Evolutionary conservation across 92 coral and sea anemone species (phyloP), one percentile per base, ranked within the genome.

Genomic region (Porites evermanni): DNA sequence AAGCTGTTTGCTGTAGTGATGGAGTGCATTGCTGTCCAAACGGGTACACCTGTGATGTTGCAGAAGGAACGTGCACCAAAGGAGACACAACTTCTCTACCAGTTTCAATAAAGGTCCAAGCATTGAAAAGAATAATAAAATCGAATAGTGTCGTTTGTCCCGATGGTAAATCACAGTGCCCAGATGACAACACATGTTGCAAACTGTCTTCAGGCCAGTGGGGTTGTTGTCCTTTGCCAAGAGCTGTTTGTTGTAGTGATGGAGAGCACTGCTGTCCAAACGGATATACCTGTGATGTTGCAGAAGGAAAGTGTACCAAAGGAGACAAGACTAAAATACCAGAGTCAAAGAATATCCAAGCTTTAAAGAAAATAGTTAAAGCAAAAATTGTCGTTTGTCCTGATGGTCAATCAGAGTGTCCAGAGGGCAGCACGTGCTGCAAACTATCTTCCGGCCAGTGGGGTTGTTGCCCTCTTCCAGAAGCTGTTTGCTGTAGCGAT

Each of bases 201-300:
- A 88, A 92, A 75, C 73, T 81, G 58, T 51, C 86, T 1, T 85
- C 94, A 29, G 91, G 92, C 14, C 16, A 73, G 19, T 92, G 77
- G 47, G 93, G 91, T 20, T 93, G 96, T 51, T 93, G 96, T 53
- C 94, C 93, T 17, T 53, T 85, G 3, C 96, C 91, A 7, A 82
- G 83, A 4, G 96, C 94, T 65, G 96, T 91, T n/a, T 93, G 96
- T 78, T 91, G 93, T 81, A 24, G 74, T 5, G 92, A 88, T 77
- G 80, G 80, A 6, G 60, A 59, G 1, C 92, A 93, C 65, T 93
- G 96, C 66, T 93, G 98, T 47, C 97, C 95, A 1, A 52, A 82
- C 77, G 94, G 93, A 24, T 85, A 91, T 73, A 88, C 80, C 0
- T 93, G 96, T 67, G 85, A 91, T 79, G 69, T 72, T 5, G 77